Conservation (phyloP, 2,797 vertebrate genomes). For the Pseudotriccus pelzelni region DNA sequence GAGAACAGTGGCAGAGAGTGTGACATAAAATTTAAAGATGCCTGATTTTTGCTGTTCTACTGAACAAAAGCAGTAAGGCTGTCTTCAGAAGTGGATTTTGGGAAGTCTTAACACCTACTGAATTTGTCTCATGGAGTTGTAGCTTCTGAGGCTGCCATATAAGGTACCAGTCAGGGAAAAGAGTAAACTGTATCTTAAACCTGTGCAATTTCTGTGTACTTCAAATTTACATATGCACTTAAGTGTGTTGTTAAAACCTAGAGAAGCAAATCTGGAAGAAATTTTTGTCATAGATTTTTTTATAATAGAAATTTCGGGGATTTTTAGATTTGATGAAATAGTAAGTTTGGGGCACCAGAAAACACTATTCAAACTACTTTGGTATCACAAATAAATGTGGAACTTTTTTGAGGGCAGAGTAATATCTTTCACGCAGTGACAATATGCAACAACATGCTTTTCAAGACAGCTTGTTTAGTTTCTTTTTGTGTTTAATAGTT, state of each 20-base stretch:
- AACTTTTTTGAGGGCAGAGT: neutral
- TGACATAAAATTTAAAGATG: neutral
- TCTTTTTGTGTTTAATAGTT: neutral
- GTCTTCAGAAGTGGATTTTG: neutral
- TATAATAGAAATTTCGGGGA: neutral
- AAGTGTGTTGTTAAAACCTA: neutral
- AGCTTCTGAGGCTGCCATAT: neutral
- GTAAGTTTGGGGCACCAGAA: neutral
- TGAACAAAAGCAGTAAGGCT: rapidly evolving
- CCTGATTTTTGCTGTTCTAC: neutral
- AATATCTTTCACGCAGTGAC: neutral
- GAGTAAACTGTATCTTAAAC: neutral
- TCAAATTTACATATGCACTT: neutral
- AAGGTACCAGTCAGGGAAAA: neutral
- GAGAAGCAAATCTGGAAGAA: neutral
- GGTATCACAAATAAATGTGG: neutral
- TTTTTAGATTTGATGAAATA: neutral
- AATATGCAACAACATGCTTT: neutral
- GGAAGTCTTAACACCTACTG: neutral
- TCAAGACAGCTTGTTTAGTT: neutral
- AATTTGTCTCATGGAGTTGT: neutral
- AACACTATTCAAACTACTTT: neutral
- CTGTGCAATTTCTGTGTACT: neutral
- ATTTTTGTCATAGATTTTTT: neutral
- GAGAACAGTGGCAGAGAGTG: neutral